These are phyloP conservation scores for Pterocles gutturalis DNA, from an alignment of 2,113 vertebrate species.

Conservation along the genomic window DNA sequence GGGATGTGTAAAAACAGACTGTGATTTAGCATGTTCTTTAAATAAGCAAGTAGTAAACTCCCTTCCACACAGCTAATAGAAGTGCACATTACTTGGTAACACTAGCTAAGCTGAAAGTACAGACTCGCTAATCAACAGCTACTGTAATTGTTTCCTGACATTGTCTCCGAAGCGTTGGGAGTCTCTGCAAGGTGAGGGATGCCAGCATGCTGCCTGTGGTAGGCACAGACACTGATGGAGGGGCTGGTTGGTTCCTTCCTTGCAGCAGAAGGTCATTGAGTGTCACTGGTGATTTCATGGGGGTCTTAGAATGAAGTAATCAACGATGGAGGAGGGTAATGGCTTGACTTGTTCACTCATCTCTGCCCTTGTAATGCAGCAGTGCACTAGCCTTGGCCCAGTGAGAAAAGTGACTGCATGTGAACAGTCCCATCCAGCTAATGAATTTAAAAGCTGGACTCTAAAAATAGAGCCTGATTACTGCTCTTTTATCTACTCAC, in stretches of 20 bases:
- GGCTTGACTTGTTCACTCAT: background rate
- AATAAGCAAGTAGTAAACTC: background rate
- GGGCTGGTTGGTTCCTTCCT: background rate
- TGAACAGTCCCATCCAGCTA: background rate
- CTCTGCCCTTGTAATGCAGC: background rate
- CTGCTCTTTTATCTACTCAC: background rate
- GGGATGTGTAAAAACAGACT: background rate
- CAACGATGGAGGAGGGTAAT: background rate
- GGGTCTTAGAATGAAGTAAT: background rate
- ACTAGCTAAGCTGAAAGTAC: background rate
- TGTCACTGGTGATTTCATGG: background rate
- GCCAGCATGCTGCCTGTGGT: fast-evolving
- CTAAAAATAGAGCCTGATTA: slow-evolving; percentile 12
- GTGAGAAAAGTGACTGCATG: background rate
- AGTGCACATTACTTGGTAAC: background rate
- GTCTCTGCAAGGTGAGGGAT: fast-evolving
- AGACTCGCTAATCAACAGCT: background rate
- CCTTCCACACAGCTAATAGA: background rate
- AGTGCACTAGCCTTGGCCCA: background rate
- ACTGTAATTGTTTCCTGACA: background rate
- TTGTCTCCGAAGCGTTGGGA: background rate
- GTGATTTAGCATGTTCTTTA: background rate
- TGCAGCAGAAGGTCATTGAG: background rate
- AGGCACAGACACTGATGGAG: background rate
- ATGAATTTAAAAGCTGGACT: slow-evolving; percentile 33